Base-by-base conservation (phyloP, 2,888 invertebrate species). In the Ellobium chinense region DNA sequence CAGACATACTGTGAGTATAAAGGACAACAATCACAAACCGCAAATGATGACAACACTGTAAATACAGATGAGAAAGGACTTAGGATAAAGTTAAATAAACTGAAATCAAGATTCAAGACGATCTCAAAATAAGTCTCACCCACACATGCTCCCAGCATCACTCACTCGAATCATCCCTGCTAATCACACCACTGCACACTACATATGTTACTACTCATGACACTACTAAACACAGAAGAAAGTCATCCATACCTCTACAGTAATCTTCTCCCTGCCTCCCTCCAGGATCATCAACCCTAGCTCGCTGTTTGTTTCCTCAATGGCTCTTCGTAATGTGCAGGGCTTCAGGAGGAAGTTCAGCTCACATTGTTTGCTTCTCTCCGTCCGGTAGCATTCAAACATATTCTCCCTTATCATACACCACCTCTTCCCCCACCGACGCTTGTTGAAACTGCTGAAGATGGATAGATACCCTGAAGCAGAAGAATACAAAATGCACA, bases 201-300 rank as follows among this genome's bases (percentile, higher is more conserved):
- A n/a, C n/a, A n/a, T n/a, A n/a, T n/a, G n/a, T n/a, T n/a, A n/a
- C n/a, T n/a, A n/a, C n/a, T n/a, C n/a, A n/a, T n/a, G n/a, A n/a
- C n/a, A n/a, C n/a, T n/a, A n/a, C n/a, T n/a, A n/a, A n/a, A n/a
- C n/a, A n/a, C n/a, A n/a, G n/a, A n/a, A n/a, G n/a, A n/a, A n/a
- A n/a, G n/a, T n/a, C n/a, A n/a, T n/a, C n/a, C n/a, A 54, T 78
- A 90, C 91, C 89, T 91, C 91, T 24, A 91, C 86, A 39, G 90
- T 89, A 7, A 91, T 89, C 81, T 89, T 89, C 66, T 83, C 83
- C 37, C 46, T 79, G 39, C 84, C 85, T 37, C 86, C 83, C 79
- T 89, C 87, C 66, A 87, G 29, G 24, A 91, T 73, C 89, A 89
- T 89, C 37, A 91, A 79, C 7, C 89, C 88, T 36, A 88, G 82